phyloP scores from a whole-genome alignment of 2,113 vertebrate genomes.

The Myrmophylax atrothorax region DNA sequence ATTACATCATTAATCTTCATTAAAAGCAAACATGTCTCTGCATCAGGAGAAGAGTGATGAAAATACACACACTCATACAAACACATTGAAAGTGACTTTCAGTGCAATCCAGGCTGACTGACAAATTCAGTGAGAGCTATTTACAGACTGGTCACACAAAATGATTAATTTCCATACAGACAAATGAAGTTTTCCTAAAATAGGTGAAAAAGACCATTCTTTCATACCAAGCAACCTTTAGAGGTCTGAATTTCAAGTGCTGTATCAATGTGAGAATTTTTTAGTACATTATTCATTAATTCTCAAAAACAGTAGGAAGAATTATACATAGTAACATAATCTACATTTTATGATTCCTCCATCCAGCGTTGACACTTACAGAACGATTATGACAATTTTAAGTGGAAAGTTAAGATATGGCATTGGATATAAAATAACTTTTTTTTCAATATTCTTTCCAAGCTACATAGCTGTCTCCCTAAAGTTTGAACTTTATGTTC shows the following conservation, averaged over 20 bases:
- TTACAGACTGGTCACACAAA: not conserved
- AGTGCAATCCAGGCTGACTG: not conserved
- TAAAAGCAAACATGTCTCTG: not conserved
- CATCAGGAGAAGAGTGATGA: not conserved
- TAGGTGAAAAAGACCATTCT: not conserved
- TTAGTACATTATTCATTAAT: not conserved
- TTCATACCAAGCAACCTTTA: not conserved
- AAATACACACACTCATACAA: not conserved
- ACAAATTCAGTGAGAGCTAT: not conserved
- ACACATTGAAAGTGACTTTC: not conserved
- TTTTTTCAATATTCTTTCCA: not conserved
- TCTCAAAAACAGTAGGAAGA: not conserved
- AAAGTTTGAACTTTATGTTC: not conserved
- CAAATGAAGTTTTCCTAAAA: not conserved
- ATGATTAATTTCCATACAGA: not conserved
- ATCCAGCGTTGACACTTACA: not conserved
- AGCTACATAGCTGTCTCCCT: not conserved
- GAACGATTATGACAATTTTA: conserved; percentile 10
- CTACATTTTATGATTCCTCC: not conserved
- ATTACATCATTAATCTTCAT: not conserved
- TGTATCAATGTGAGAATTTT: not conserved
- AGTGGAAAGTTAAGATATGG: not conserved
- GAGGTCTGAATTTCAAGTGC: not conserved
- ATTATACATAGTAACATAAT: not conserved
- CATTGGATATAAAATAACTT: not conserved